These are phyloP conservation scores for Sinodicranocentrus sp. DNA, from an alignment of 2,888 invertebrate species.

Conservation along the genomic window DNA sequence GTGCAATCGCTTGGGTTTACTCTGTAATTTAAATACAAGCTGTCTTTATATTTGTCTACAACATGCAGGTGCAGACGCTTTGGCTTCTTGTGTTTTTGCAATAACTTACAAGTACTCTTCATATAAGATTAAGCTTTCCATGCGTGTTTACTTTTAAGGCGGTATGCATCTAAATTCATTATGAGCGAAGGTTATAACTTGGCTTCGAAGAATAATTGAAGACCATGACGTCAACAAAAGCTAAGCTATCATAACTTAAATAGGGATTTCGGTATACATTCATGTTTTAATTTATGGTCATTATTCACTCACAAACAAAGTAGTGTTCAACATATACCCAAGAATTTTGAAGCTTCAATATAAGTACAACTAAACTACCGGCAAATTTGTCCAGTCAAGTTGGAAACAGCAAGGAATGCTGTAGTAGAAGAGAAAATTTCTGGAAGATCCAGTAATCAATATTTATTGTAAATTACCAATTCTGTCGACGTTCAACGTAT, in stretches of 20 bases:
- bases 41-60: not conserved
- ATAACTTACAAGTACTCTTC: not conserved
- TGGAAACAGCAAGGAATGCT: not conserved
- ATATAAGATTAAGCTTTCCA: not conserved
- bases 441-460: too few relatives aligned
- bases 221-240: constrained; percentile 26
- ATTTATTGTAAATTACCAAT: too few relatives aligned
- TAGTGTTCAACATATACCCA: too few relatives aligned
- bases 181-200: not conserved
- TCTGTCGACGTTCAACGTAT: too few relatives aligned
- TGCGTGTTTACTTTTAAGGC: not conserved
- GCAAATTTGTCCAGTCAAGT: constrained; percentile 40
- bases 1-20: too few relatives aligned
- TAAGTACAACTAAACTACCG: constrained; percentile 30
- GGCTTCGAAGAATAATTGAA: constrained; percentile 9
- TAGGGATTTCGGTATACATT: not conserved
- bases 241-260: not conserved
- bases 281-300: too few relatives aligned
- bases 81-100: not conserved
- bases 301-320: too few relatives aligned
- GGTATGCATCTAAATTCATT: not conserved
- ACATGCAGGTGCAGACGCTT: not conserved
- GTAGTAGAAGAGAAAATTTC: too few relatives aligned
- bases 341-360: constrained; percentile 8
- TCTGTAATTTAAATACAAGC: not conserved